Percentiles rank a stretch among this genome's conserved stretches.
Evolutionary conservation across 2,888 invertebrate species (phyloP).

Genomic region (Temnothorax rugatulus): DNA sequence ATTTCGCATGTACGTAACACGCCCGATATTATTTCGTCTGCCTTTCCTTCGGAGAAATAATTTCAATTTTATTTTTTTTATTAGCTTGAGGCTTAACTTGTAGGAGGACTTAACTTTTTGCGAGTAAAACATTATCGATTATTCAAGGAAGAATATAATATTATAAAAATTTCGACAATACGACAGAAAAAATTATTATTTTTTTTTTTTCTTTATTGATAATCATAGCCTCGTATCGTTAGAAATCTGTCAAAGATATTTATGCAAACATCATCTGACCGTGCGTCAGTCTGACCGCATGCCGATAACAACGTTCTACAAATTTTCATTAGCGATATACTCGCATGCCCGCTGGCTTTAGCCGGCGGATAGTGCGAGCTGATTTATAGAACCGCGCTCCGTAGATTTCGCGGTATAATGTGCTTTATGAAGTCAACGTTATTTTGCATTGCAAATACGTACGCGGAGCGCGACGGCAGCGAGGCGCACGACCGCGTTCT

Average conservation of each 20-base stretch:
- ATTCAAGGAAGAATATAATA: background rate
- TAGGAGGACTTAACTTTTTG: background rate
- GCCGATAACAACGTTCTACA: constrained; percentile 63
- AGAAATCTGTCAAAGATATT: constrained; percentile 28
- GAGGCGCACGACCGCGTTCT: constrained; percentile 37
- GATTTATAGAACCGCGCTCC: constrained; percentile 63
- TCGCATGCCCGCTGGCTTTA: constrained; percentile 19
- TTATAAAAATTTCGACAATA: background rate
- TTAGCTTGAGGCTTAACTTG: background rate
- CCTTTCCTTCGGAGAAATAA: background rate
- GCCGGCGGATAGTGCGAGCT: constrained; percentile 33
- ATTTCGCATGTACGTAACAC: constrained; percentile 25
- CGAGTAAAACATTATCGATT: background rate
- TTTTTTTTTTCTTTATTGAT: background rate
- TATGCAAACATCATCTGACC: too few relatives aligned
- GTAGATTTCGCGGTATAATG: constrained; percentile 68
- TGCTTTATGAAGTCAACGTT: constrained; percentile 68
- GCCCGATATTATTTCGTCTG: constrained; percentile 11
- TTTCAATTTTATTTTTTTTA: background rate
- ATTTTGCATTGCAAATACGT: constrained; percentile 55
- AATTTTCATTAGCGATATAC: constrained; percentile 70
- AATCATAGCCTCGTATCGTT: background rate
- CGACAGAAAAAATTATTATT: background rate
- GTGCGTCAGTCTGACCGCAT: constrained; percentile 6
- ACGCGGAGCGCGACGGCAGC: constrained; percentile 6